Base-by-base conservation (phyloP, 2,113 vertebrate genomes). In the Aegithalos caudatus region DNA sequence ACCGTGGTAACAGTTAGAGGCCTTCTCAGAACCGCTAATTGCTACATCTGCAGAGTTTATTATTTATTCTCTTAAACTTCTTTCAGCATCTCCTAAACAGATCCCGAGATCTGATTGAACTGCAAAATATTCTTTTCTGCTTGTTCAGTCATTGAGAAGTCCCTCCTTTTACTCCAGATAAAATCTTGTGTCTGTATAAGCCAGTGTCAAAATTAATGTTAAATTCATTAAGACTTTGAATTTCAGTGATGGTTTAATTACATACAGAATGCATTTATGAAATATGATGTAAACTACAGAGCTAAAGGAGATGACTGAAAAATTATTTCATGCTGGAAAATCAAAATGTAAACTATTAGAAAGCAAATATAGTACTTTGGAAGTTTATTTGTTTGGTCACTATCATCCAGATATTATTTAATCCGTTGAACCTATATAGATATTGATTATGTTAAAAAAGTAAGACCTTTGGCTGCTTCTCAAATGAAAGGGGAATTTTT, bases 371-470 rank as follows among this genome's bases (percentile, higher is more conserved):
- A 8, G 25, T 79, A 5, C 24, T 79, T 81, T 81, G 8, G 31
- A 71, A 38, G 8, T 64, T 47, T 85, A 53, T 35, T 73, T 61
- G 5, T 84, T 91, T 77, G 18, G 27, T 28, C 44, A 24, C 7
- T 70, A 11, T 47, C 45, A 37, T 5, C 14, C 37, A 48, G 29
- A 95, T 80, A 64, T 42, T 72, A 90, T 89, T 95, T 96, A 35
- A 38, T 53, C 40, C 9, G 7, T 62, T 86, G 22, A 53, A 44
- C 3, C 10, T 91, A 58, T 66, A 42, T 93, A 58, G 47, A 40
- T 47, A 16, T 33, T 82, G 20, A 9, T 57, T 89, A 58, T 37
- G 14, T 22, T 70, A 65, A 79, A 83, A 73, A 76, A 33, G 12
- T 29, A 62, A 91, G 86, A 29, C 4, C 62, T 86, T 37, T 78